Evolutionary conservation across 2,888 invertebrate genomes (phyloP).

Genomic region (Capitulum mitella): DNA sequence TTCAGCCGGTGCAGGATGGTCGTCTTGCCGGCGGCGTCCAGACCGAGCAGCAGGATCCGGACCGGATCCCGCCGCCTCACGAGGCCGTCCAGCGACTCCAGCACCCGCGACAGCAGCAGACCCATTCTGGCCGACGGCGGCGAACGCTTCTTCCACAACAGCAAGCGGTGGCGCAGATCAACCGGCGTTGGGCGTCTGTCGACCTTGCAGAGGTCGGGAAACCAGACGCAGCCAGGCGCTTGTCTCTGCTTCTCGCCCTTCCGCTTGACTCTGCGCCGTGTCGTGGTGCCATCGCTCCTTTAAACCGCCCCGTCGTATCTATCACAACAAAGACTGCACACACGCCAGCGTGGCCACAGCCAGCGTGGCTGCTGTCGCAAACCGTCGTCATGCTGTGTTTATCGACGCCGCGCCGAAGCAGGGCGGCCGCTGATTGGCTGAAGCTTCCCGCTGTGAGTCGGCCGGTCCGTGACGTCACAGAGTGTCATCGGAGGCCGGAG

Average conservation of each 20-base stretch:
- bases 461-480: not conserved
- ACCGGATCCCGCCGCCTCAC: not conserved
- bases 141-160: no score
- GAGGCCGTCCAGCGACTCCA: constrained; percentile 4
- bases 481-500: no score
- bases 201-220: not conserved
- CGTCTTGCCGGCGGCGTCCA: constrained; percentile 18
- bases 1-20: constrained; percentile 14
- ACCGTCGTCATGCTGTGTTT: not conserved
- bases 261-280: not conserved
- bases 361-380: not conserved
- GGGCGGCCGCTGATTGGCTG: not conserved
- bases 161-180: not conserved
- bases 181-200: not conserved
- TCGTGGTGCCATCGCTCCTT: not conserved
- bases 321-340: not conserved
- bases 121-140: not conserved
- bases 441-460: not conserved
- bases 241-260: not conserved
- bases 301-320: not conserved
- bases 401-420: not conserved
- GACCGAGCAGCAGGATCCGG: constrained; percentile 6
- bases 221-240: not conserved
- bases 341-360: not conserved
- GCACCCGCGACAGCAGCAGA: not conserved